phyloP scores from a whole-genome alignment of 2,797 vertebrate species.

The Tauraco hartlaubi region DNA sequence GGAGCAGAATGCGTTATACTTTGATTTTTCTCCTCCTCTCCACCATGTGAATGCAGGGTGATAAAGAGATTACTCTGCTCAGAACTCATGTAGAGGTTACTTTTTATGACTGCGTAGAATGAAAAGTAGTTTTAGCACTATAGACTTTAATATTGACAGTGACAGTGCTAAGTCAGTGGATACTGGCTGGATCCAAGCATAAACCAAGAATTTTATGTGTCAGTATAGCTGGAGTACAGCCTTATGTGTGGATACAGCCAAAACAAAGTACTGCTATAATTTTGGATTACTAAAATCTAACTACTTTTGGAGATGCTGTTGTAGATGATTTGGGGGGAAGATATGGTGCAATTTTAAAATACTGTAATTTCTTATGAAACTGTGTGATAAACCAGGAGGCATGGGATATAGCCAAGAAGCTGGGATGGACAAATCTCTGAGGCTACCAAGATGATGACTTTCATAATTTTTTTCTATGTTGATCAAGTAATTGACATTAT shows the following conservation, averaged over 20 bases:
- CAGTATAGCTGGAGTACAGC: rapidly evolving
- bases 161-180: neutral
- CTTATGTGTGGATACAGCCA: neutral
- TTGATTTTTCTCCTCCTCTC: neutral
- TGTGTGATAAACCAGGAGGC: neutral
- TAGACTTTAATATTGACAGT: neutral
- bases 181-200: neutral
- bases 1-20: neutral
- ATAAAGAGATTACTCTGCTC: neutral
- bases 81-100: neutral
- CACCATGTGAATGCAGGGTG: neutral
- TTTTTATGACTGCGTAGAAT: neutral
- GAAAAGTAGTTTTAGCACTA: neutral
- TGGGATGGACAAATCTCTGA: neutral
- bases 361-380: neutral
- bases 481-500: neutral
- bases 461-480: neutral
- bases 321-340: neutral
- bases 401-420: neutral
- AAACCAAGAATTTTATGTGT: neutral
- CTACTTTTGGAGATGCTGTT: neutral
- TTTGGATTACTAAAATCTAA: neutral
- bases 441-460: neutral
- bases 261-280: neutral
- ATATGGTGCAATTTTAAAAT: neutral